These are phyloP conservation scores for Torymus tubicola DNA, from an alignment of 2,888 invertebrate genomes.

Conservation along the genomic window DNA sequence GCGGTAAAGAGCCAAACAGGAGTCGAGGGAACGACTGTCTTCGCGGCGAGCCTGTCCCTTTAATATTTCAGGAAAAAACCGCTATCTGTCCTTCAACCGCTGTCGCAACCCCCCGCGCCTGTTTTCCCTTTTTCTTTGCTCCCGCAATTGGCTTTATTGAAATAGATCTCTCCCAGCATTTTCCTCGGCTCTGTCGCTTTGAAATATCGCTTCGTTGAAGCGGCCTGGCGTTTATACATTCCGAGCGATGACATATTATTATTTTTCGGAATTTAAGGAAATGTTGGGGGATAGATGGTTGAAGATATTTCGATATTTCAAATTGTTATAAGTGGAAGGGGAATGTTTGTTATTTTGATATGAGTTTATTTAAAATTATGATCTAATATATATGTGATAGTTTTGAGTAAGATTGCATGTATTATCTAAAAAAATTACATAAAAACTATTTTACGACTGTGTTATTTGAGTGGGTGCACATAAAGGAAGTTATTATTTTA, in stretches of 20 bases:
- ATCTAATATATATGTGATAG: too few relatives aligned
- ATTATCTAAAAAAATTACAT: too few relatives aligned
- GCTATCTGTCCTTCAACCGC: conserved; percentile 57
- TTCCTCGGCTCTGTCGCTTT: conserved; percentile 24
- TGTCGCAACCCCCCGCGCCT: conserved; percentile 32
- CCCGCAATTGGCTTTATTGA: conserved; percentile 58
- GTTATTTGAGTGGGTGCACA: too few relatives aligned
- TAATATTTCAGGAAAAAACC: conserved; percentile 63
- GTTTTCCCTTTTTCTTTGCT: conserved; percentile 32
- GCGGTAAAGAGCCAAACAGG: conserved; percentile 59
- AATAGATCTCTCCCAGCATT: conserved; percentile 49
- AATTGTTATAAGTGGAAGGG: too few relatives aligned
- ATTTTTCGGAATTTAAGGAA: conserved; percentile 2
- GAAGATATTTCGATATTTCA: too few relatives aligned
- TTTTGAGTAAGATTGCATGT: too few relatives aligned
- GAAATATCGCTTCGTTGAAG: conserved; percentile 27
- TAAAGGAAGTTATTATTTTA: too few relatives aligned
- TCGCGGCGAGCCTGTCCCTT: conserved; percentile 50
- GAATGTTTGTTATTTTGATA: too few relatives aligned
- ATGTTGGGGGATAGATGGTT: too few relatives aligned
- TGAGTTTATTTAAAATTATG: too few relatives aligned
- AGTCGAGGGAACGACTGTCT: conserved; percentile 63
- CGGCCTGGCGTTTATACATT: conserved; percentile 13
- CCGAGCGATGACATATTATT: neutral
- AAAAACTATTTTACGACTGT: too few relatives aligned